Percentiles rank a stretch among this genome's conserved stretches.
These are phyloP conservation scores for Reinhardtius hippoglossoides DNA, from an alignment of 2,113 vertebrate species.

Conservation along the genomic window DNA sequence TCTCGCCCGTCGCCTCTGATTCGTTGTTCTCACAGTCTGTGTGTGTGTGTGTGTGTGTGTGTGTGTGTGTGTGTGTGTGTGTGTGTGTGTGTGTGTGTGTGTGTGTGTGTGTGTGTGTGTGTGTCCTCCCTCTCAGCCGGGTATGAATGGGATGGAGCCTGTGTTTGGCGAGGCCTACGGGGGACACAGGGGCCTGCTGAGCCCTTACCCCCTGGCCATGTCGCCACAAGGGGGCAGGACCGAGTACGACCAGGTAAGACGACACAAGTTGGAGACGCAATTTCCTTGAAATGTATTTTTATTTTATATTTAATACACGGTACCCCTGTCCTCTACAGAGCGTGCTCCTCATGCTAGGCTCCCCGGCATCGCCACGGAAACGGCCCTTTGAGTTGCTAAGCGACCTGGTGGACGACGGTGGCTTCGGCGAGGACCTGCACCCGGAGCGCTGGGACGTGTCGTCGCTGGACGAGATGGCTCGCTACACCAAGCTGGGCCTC, in stretches of 20 bases:
- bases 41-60: too few relatives aligned
- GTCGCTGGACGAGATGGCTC: slow-evolving; percentile 80
- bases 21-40: neutral
- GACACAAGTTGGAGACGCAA: neutral
- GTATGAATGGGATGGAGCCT: slow-evolving; percentile 84
- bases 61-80: neutral
- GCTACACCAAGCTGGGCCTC: slow-evolving; percentile 78
- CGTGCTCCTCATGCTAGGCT: slow-evolving; percentile 82
- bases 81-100: slow-evolving; percentile 19
- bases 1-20: neutral
- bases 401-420: slow-evolving; percentile 82
- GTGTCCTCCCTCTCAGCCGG: slow-evolving; percentile 69
- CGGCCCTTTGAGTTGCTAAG: slow-evolving; percentile 83
- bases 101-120: slow-evolving; percentile 8
- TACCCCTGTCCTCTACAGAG: slow-evolving; percentile 49
- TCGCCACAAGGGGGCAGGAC: slow-evolving; percentile 80
- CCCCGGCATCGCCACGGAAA: slow-evolving; percentile 78
- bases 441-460: slow-evolving; percentile 83
- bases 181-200: slow-evolving; percentile 72
- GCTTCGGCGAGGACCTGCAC: slow-evolving; percentile 78
- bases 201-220: slow-evolving; percentile 77
- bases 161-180: slow-evolving; percentile 83
- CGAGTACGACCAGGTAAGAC: slow-evolving; percentile 79
- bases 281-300: too few relatives aligned
- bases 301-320: neutral